Evolutionary conservation across 1,140 invertebrate species (phyloP), one percentile per base, ranked within the genome.

Genomic region (Macrobrachium rosenbergii): DNA sequence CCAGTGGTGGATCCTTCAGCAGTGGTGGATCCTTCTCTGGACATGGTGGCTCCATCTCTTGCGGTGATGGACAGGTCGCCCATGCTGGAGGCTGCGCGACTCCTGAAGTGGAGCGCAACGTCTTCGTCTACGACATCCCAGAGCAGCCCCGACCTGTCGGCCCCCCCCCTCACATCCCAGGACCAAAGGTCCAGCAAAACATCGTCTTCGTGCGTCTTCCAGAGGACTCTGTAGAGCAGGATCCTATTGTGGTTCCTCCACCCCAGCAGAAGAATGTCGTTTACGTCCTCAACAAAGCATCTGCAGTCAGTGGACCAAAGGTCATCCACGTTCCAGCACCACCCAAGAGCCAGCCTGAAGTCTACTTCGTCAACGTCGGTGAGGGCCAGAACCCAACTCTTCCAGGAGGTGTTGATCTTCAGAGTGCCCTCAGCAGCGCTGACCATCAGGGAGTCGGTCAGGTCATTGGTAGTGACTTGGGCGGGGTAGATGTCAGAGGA

Each of bases 231-330:
- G 62, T 6, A 19, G 21, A 58, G 2, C 82, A 62, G 78, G 67
- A 87, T 67, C 89, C 89, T 45, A 78, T 89, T 64, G 87, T 89
- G 28, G 80, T 89, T 37, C 89, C 89, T 67, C 89, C 89, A 19
- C 87, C 89, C 10, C 89, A 88, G 52, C 83, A 86, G 64, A 88
- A 88, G 62, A 88, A 87, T 73, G 82, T 88, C 21, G 83, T 89
- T 12, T 89, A 89, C 67, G 87, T 89, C 43, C 89, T 89, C 58
- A 88, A 67, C 89, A 88, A 88, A 79, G 28, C 78, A 43, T 79
- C 79, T 28, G 64, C 88, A n/a, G 76, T 64, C 8, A 69, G 76
- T 28, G 69, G 5, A 16, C 89, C 82, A 12, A 69, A 88, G 63
- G 82, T 89, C 82, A 82, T 89, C 79, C 63, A 89, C 17, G 72